These are phyloP conservation scores for Syngnathus rostellatus DNA, from an alignment of 2,797 vertebrate species.

Conservation along the genomic window DNA sequence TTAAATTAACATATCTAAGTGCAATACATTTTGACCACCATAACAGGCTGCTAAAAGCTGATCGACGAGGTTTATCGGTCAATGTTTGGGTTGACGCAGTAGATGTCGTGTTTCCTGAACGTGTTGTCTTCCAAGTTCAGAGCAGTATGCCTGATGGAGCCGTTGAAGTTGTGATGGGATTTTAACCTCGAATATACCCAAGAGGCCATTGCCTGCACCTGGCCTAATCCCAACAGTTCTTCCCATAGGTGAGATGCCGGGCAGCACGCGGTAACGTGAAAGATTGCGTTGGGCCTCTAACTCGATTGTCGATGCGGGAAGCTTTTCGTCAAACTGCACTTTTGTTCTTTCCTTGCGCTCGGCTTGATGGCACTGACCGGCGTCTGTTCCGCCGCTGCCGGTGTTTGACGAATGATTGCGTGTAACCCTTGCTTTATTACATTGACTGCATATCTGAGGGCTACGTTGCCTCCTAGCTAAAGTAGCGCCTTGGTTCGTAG, in stretches of 20 bases:
- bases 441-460: conserved; percentile 19
- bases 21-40: neutral
- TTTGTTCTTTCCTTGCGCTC: conserved; percentile 14
- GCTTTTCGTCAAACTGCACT: conserved; percentile 31
- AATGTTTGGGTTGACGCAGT: conserved; percentile 66
- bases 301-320: neutral
- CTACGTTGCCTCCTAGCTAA: conserved; percentile 8
- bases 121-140: conserved; percentile 70
- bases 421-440: conserved; percentile 18
- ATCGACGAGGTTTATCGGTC: conserved; percentile 49
- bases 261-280: conserved; percentile 15
- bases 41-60: neutral
- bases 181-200: conserved; percentile 68
- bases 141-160: conserved; percentile 38
- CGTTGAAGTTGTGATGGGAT: conserved; percentile 55
- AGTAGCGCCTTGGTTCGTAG: conserved; percentile 11
- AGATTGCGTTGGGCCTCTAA: neutral
- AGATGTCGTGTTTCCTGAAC: conserved; percentile 67
- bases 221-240: conserved; percentile 14
- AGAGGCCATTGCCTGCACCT: conserved; percentile 25
- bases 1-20: neutral
- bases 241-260: conserved; percentile 13
- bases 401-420: neutral
- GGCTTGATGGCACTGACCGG: neutral
- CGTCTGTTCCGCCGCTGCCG: neutral